Evolutionary conservation across 2,113 vertebrate species (phyloP).

Genomic region (Sporophila hypoxantha): DNA sequence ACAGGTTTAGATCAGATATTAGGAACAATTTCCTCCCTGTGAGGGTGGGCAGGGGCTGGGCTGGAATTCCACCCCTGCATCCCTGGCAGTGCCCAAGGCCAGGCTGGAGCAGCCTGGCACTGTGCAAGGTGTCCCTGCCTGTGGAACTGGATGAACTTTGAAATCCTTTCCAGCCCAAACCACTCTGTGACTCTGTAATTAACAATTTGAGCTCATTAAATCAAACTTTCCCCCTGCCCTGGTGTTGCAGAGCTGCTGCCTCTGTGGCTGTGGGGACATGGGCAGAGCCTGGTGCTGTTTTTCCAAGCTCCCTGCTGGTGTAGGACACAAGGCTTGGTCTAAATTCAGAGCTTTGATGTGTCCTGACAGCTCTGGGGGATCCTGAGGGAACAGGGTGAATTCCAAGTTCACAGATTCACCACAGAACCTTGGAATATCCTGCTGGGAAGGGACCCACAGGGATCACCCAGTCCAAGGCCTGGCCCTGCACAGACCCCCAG

Average conservation of each 20-base stretch:
- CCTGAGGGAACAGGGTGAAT: not conserved
- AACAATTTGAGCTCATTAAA: not conserved
- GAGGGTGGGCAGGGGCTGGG: too few species aligned
- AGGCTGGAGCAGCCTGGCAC: not conserved
- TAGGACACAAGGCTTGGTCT: not conserved
- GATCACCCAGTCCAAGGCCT: not conserved
- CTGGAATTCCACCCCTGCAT: not conserved
- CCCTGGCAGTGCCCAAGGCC: not conserved
- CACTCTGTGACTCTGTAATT: accelerated
- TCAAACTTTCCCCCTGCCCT: not conserved
- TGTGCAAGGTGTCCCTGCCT: not conserved
- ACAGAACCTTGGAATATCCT: not conserved
- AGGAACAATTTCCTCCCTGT: too few species aligned
- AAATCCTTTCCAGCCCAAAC: not conserved
- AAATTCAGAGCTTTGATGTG: not conserved
- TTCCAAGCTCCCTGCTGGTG: not conserved
- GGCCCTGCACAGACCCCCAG: not conserved
- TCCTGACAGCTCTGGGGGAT: not conserved
- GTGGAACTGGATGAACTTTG: not conserved
- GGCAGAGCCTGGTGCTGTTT: not conserved
- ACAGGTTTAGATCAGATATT: too few species aligned
- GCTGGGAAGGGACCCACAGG: not conserved
- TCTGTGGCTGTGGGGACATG: not conserved
- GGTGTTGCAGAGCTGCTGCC: not conserved
- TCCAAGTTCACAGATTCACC: not conserved